Evolutionary conservation across 2,888 invertebrate genomes (phyloP).

Genomic region (Noctua pronuba): DNA sequence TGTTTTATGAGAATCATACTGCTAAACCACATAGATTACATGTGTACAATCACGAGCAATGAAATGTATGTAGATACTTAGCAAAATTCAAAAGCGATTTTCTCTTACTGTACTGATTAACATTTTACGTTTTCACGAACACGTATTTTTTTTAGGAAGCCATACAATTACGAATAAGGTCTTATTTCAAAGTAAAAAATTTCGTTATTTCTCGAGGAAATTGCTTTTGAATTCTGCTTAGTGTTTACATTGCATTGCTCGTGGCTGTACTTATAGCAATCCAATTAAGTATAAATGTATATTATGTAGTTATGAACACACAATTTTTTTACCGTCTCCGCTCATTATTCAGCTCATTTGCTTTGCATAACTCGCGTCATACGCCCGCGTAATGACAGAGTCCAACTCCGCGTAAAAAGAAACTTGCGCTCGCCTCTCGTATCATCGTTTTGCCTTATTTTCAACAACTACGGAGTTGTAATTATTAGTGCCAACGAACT

Average conservation of each 20-base stretch:
- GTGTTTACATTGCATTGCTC: neutral
- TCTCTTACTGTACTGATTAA: neutral
- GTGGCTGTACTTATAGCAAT: constrained; percentile 18
- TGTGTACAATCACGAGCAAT: neutral
- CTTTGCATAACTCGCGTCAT: constrained; percentile 70
- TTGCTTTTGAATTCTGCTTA: neutral
- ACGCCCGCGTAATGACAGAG: constrained; percentile 69
- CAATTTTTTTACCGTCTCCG: constrained; percentile 29
- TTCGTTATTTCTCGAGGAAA: neutral
- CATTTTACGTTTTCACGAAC: neutral
- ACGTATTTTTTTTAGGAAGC: neutral
- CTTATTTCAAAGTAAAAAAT: neutral
- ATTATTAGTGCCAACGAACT: constrained; percentile 85
- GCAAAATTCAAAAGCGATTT: neutral
- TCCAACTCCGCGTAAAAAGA: constrained; percentile 77
- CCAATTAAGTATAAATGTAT: constrained; percentile 33
- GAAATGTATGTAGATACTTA: neutral
- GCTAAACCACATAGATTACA: constrained; percentile 21
- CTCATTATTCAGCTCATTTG: constrained; percentile 55
- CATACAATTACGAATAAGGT: neutral
- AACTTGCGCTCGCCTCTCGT: constrained; percentile 63
- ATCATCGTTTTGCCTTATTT: constrained; percentile 74
- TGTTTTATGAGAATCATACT: neutral
- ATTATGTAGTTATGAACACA: neutral
- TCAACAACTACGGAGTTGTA: constrained; percentile 76